Evolutionary conservation across 2,113 vertebrate species (phyloP).

Genomic region (Nymphicus hollandicus): DNA sequence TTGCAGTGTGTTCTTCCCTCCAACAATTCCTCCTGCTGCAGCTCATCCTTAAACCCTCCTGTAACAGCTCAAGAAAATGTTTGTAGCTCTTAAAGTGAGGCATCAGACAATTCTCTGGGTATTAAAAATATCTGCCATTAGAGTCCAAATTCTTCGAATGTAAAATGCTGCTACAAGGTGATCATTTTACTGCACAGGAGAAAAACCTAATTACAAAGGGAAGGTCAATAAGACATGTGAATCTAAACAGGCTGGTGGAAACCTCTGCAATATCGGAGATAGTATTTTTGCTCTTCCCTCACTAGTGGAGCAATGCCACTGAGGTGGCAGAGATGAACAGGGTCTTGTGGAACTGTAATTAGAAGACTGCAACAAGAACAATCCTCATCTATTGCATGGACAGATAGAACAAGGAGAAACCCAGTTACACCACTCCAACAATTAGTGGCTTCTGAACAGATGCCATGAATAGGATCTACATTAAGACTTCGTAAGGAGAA

Average conservation of each 20-base stretch:
- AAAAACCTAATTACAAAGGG: neutral
- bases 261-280: neutral
- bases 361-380: neutral
- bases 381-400: accelerated
- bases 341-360: neutral
- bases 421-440: neutral
- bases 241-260: neutral
- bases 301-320: neutral
- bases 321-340: neutral
- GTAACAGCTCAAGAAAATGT: neutral
- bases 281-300: neutral
- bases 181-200: neutral
- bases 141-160: neutral
- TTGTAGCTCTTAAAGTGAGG: neutral
- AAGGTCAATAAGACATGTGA: neutral
- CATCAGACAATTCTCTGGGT: neutral
- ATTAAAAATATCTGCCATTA: neutral
- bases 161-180: neutral
- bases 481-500: neutral
- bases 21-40: neutral
- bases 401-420: neutral
- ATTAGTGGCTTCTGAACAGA: neutral
- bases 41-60: neutral
- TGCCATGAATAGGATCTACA: accelerated
- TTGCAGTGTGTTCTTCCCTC: neutral